These are phyloP conservation scores for Periphyllus acericola DNA, from an alignment of 2,888 invertebrate genomes.

Conservation along the genomic window DNA sequence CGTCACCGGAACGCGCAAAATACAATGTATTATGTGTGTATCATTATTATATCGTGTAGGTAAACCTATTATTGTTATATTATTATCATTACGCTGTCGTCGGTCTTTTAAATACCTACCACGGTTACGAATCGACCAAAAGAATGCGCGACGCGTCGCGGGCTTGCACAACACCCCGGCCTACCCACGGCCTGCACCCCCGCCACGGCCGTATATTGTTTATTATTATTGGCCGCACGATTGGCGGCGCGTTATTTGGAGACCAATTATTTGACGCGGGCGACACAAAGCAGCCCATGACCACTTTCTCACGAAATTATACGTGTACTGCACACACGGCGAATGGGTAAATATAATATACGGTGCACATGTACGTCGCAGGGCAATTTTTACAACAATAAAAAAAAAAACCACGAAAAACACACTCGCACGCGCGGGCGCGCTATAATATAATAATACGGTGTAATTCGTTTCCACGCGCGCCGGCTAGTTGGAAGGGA, in stretches of 20 bases:
- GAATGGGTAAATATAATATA: constrained; percentile 6
- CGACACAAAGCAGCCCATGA: constrained; percentile 36
- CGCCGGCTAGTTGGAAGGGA: not conserved
- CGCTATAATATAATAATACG: not conserved
- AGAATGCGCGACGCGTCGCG: not conserved
- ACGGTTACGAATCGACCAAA: not conserved
- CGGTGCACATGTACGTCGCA: not conserved
- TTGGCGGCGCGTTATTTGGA: not conserved
- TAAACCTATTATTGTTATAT: too few species aligned
- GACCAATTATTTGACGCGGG: constrained; percentile 40
- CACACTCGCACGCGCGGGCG: not conserved
- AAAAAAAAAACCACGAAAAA: constrained; percentile 29
- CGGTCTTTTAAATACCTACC: too few species aligned
- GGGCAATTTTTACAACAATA: constrained; percentile 46
- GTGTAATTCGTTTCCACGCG: constrained; percentile 20
- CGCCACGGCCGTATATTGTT: not conserved
- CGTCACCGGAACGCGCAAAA: too few species aligned
- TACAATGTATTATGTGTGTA: too few species aligned
- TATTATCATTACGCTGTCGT: too few species aligned
- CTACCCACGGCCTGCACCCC: not conserved
- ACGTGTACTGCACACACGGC: not conserved
- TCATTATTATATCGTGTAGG: too few species aligned
- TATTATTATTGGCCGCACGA: constrained; percentile 9
- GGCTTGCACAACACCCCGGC: constrained; percentile 20
- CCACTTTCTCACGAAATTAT: constrained; percentile 59